Conservation (phyloP, 1,140 invertebrate genomes). For the Oryctes rhinoceros region DNA sequence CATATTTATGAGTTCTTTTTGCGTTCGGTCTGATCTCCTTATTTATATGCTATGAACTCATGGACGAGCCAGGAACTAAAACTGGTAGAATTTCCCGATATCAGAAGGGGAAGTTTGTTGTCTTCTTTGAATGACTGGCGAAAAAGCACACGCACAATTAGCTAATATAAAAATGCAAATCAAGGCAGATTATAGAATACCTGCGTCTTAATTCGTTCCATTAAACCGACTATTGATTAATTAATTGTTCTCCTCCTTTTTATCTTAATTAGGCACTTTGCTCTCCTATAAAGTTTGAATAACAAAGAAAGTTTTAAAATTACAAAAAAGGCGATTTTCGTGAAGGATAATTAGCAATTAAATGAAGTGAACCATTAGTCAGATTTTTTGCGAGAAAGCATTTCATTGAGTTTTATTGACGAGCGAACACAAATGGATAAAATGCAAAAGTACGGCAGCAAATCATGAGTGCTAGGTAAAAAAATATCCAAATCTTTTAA, state of each 20-base stretch:
- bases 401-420: too few species aligned
- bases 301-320: neutral
- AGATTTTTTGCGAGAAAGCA: too few species aligned
- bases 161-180: neutral
- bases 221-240: neutral
- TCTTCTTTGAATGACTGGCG: neutral
- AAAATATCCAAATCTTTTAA: too few species aligned
- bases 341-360: neutral
- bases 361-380: neutral
- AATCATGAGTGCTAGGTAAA: too few species aligned
- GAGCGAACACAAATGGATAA: too few species aligned
- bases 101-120: neutral
- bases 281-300: neutral
- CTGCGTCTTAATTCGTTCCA: neutral
- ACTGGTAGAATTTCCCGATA: slow-evolving; percentile 6
- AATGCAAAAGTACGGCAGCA: too few species aligned
- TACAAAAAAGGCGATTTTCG: neutral
- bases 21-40: slow-evolving; percentile 41
- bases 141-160: neutral
- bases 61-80: slow-evolving; percentile 17
- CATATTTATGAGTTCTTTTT: slow-evolving; percentile 42
- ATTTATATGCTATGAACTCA: slow-evolving; percentile 43
- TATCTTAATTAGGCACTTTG: neutral
- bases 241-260: neutral
- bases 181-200: neutral